These are phyloP conservation scores for Drosophila bocki DNA, from an alignment of 1,140 invertebrate genomes.

Conservation along the genomic window DNA sequence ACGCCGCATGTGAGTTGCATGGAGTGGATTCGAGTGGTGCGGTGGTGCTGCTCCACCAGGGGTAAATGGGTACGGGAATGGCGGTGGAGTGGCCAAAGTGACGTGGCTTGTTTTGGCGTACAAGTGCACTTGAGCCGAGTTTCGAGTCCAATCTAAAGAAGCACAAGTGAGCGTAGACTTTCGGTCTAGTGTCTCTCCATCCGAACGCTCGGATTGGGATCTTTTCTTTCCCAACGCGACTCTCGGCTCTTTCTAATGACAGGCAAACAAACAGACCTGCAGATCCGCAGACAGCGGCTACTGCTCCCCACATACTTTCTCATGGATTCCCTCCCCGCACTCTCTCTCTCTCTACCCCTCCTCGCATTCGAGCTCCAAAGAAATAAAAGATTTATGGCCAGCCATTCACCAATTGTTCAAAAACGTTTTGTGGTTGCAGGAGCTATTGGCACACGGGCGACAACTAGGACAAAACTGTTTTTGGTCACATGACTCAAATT, in stretches of 20 bases:
- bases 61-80: not conserved
- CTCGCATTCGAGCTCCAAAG: conserved; percentile 31
- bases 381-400: conserved; percentile 76
- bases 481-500: conserved; percentile 81
- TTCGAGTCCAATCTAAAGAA: conserved; percentile 82
- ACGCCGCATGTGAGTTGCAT: conserved; percentile 60
- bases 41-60: conserved; percentile 35
- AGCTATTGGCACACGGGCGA: conserved; percentile 66
- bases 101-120: conserved; percentile 82
- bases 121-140: conserved; percentile 81
- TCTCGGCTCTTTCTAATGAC: conserved; percentile 71
- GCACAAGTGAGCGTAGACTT: conserved; percentile 81
- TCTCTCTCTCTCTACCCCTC: conserved; percentile 1
- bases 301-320: conserved; percentile 73
- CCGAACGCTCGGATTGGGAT: conserved; percentile 59
- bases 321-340: conserved; percentile 55
- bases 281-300: conserved; percentile 55
- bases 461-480: conserved; percentile 83
- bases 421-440: conserved; percentile 51
- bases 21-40: conserved; percentile 51
- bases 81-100: conserved; percentile 69
- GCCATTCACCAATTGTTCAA: conserved; percentile 79
- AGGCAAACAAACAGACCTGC: conserved; percentile 78
- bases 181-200: conserved; percentile 76
- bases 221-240: conserved; percentile 44